These are phyloP conservation scores for Tachycineta bicolor DNA, from an alignment of 2,113 vertebrate genomes.

Conservation along the genomic window DNA sequence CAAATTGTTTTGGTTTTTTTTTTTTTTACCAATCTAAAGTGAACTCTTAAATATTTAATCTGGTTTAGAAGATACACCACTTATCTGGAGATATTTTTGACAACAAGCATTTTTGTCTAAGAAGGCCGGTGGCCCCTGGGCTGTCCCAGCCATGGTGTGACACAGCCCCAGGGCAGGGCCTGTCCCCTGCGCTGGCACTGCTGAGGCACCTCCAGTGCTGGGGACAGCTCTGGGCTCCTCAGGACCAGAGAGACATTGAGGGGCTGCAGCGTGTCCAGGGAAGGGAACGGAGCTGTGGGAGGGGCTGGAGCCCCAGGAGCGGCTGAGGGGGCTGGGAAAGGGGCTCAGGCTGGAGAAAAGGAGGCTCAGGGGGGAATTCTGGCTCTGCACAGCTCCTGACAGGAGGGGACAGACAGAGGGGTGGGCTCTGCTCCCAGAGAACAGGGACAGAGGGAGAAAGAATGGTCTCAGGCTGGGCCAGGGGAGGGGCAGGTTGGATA, in stretches of 20 bases:
- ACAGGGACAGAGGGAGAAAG: not conserved
- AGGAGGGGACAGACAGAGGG: too few relatives aligned
- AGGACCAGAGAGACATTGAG: too few relatives aligned
- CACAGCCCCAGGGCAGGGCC: not conserved
- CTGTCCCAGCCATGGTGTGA: not conserved
- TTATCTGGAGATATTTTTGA: not conserved
- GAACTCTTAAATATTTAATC: not conserved
- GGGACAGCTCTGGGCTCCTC: too few relatives aligned
- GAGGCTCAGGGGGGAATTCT: too few relatives aligned
- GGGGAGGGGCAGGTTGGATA: rapidly evolving
- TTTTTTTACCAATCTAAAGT: not conserved
- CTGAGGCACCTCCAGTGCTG: not conserved
- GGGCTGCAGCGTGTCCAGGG: too few relatives aligned
- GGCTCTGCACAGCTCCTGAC: too few relatives aligned
- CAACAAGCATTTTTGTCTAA: rapidly evolving
- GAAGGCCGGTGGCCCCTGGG: rapidly evolving
- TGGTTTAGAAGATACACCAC: not conserved
- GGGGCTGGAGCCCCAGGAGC: too few relatives aligned
- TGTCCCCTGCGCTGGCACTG: not conserved
- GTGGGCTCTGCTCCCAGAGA: not conserved
- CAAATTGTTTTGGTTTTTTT: not conserved
- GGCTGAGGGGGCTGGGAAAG: too few relatives aligned
- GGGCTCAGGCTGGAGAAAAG: too few relatives aligned
- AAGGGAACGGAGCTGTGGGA: too few relatives aligned
- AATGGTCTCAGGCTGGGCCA: rapidly evolving